These are phyloP conservation scores for Drosophila atripex DNA, from an alignment of 2,888 invertebrate species.

Conservation along the genomic window DNA sequence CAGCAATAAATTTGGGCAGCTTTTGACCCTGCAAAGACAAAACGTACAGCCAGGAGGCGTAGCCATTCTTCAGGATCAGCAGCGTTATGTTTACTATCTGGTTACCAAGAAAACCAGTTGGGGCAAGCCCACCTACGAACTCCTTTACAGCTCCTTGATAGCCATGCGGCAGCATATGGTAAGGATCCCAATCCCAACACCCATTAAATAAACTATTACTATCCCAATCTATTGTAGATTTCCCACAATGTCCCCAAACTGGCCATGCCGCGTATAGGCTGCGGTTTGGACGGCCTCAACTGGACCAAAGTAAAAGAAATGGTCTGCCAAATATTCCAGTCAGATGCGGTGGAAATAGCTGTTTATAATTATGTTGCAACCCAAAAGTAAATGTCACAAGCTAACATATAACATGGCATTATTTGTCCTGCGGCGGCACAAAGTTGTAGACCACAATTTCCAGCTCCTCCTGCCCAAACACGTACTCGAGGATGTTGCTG, in stretches of 20 bases:
- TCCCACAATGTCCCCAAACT: slow-evolving; percentile 85
- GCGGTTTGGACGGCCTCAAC: slow-evolving; percentile 87
- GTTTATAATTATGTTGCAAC: slow-evolving; percentile 84
- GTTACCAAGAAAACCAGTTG: slow-evolving; percentile 86
- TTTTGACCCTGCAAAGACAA: slow-evolving; percentile 71
- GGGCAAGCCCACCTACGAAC: slow-evolving; percentile 85
- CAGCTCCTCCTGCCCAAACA: slow-evolving; percentile 85
- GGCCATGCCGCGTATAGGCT: slow-evolving; percentile 88
- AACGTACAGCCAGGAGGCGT: slow-evolving; percentile 83
- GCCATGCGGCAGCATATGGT: slow-evolving; percentile 82
- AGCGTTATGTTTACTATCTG: slow-evolving; percentile 85
- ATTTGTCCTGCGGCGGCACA: slow-evolving; percentile 72
- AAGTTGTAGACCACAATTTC: slow-evolving; percentile 85
- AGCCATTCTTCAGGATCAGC: slow-evolving; percentile 82
- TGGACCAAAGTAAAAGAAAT: slow-evolving; percentile 86
- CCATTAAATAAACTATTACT: not conserved
- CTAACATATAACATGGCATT: not conserved
- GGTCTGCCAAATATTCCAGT: slow-evolving; percentile 85
- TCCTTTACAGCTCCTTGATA: slow-evolving; percentile 82
- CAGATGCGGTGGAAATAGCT: slow-evolving; percentile 84
- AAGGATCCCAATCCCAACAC: slow-evolving; percentile 1
- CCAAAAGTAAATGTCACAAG: slow-evolving; percentile 31
- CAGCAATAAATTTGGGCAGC: slow-evolving; percentile 80
- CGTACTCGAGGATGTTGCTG: slow-evolving; percentile 84
- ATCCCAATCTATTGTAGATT: slow-evolving; percentile 56